These are phyloP conservation scores for Colistium nudipinnis DNA, from an alignment of 2,113 vertebrate species.

Conservation along the genomic window DNA sequence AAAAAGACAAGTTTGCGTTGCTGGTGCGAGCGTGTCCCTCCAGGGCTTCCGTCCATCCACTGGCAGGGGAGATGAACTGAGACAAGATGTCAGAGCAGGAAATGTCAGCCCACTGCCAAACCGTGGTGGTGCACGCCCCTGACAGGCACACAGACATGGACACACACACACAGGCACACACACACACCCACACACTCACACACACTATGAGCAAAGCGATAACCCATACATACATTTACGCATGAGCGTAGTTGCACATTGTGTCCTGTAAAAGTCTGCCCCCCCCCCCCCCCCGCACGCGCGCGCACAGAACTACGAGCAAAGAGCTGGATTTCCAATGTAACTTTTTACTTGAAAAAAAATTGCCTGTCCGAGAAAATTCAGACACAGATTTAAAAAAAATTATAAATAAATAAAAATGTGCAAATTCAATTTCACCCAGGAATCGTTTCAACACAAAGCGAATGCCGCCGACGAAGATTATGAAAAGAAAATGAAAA, in stretches of 20 bases:
- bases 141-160: neutral
- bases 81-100: constrained; percentile 82
- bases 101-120: constrained; percentile 72
- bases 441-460: too few species aligned
- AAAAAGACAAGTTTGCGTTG: constrained; percentile 80
- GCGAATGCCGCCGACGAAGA: too few species aligned
- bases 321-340: neutral
- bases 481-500: constrained; percentile 11
- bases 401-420: too few species aligned
- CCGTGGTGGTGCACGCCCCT: neutral
- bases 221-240: constrained; percentile 15
- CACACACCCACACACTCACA: constrained; percentile 42
- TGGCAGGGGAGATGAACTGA: constrained; percentile 78
- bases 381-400: neutral
- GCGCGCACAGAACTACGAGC: neutral
- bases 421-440: too few species aligned
- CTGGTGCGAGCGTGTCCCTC: constrained; percentile 77
- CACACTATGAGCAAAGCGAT: constrained; percentile 23
- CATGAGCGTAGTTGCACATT: constrained; percentile 11
- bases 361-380: neutral
- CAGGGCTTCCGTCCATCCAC: constrained; percentile 77
- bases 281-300: neutral
- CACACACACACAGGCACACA: neutral
- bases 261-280: neutral
- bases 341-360: neutral